Conservation (phyloP, 2,888 invertebrate genomes). For the Lithophane semibrunnea region DNA sequence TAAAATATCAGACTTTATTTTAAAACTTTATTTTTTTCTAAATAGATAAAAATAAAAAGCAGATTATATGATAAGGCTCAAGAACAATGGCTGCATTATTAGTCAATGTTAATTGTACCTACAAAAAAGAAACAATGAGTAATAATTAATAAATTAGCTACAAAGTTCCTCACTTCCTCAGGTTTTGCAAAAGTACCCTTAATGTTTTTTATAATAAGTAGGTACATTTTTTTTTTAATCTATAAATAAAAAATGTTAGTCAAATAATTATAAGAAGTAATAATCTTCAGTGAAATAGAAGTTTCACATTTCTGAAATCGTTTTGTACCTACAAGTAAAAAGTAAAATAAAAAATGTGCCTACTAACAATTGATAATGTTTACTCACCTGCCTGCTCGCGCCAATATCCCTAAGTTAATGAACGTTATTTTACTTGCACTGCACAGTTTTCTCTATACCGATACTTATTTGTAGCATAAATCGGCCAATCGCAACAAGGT, state of each 20-base stretch:
- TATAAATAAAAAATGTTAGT: background rate
- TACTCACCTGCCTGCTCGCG: slow-evolving; percentile 22
- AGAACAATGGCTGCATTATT: background rate
- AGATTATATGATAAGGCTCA: slow-evolving; percentile 9
- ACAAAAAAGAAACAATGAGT: background rate
- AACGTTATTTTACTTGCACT: background rate
- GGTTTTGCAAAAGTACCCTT: background rate
- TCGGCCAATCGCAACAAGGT: slow-evolving; percentile 1
- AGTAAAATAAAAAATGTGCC: background rate
- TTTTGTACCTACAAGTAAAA: too few relatives aligned
- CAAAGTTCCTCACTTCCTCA: background rate
- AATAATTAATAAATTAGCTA: background rate
- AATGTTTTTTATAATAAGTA: background rate
- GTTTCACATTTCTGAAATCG: background rate
- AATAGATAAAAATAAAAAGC: background rate
- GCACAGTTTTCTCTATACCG: slow-evolving; percentile 11
- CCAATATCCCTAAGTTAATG: slow-evolving; percentile 15
- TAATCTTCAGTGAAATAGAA: background rate
- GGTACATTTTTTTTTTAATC: background rate
- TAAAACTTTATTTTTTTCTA: too few relatives aligned
- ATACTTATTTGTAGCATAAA: background rate
- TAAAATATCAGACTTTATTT: background rate
- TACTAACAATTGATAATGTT: background rate
- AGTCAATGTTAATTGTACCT: background rate
- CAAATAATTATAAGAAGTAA: background rate